Conservation (phyloP, 2,888 invertebrate genomes). For the Hetaerina titia region DNA sequence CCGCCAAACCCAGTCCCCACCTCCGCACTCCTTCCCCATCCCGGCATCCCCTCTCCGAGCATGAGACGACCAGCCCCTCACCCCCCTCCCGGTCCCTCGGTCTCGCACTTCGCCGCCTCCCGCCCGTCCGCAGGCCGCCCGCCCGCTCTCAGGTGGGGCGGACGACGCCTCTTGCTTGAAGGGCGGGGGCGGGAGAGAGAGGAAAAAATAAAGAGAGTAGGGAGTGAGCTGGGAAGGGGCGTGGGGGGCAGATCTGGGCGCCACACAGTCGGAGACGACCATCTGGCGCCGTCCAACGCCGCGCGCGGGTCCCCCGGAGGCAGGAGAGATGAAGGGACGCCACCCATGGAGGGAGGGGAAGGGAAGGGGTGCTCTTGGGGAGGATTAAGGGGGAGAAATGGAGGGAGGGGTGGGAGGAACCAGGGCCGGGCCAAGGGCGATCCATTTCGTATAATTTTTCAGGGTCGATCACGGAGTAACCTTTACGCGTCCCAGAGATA, state of each 20-base stretch:
- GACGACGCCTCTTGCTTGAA: background rate
- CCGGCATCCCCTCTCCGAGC: background rate
- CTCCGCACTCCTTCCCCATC: background rate
- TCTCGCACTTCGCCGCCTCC: background rate
- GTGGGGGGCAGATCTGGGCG: background rate
- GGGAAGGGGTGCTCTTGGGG: background rate
- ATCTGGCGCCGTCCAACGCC: constrained; percentile 46
- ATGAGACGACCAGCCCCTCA: too few relatives aligned
- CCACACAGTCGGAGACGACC: constrained; percentile 34
- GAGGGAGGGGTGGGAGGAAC: too few relatives aligned
- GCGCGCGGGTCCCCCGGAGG: background rate
- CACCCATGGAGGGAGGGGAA: background rate
- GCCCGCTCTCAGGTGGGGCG: constrained; percentile 32
- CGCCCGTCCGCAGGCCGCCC: background rate
- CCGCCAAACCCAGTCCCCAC: too few relatives aligned
- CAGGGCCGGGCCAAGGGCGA: background rate
- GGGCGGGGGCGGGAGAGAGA: constrained; percentile 2
- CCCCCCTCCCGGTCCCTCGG: background rate
- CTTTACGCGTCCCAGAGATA: background rate
- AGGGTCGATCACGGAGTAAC: background rate
- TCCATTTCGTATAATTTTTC: background rate
- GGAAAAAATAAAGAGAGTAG: background rate
- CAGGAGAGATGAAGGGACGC: background rate
- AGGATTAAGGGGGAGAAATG: too few relatives aligned
- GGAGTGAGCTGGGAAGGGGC: background rate